phyloP scores from a whole-genome alignment of 2,888 invertebrate genomes.

The Craniophora ligustri region DNA sequence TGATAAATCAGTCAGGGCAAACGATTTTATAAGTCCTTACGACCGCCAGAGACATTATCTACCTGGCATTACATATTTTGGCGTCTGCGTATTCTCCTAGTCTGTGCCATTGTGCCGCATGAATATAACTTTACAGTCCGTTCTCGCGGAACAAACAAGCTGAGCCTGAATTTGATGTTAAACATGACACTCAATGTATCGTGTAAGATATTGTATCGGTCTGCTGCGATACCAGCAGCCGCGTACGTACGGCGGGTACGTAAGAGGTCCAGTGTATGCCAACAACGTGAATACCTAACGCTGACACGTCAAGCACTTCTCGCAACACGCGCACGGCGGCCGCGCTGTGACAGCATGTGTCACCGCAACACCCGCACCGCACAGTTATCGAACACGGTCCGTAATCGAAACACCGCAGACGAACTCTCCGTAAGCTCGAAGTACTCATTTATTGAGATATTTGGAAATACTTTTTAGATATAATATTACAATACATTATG shows the following conservation, averaged over 20 bases:
- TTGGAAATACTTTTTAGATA: no score
- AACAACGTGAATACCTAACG: conserved; percentile 7
- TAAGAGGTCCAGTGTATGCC: neutral
- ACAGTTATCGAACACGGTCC: neutral
- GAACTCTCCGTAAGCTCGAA: no score
- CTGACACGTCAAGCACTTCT: conserved; percentile 4
- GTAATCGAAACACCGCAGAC: neutral
- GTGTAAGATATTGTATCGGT: no score
- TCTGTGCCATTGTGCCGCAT: conserved; percentile 4
- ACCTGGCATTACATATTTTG: neutral
- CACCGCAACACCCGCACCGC: neutral
- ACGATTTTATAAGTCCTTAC: no score
- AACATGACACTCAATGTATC: no score
- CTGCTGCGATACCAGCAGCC: no score
- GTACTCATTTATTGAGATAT: no score
- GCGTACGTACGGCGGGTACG: no score
- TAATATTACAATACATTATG: no score
- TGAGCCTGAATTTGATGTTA: no score
- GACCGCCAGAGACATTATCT: no score
- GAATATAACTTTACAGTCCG: conserved; percentile 16
- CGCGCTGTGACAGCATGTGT: neutral
- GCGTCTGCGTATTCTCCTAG: neutral
- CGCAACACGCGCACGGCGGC: neutral
- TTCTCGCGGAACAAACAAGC: conserved; percentile 4
- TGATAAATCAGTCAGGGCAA: no score